Base-by-base conservation (phyloP, 2,888 invertebrate genomes). In the Tetanocera ferruginea region DNA sequence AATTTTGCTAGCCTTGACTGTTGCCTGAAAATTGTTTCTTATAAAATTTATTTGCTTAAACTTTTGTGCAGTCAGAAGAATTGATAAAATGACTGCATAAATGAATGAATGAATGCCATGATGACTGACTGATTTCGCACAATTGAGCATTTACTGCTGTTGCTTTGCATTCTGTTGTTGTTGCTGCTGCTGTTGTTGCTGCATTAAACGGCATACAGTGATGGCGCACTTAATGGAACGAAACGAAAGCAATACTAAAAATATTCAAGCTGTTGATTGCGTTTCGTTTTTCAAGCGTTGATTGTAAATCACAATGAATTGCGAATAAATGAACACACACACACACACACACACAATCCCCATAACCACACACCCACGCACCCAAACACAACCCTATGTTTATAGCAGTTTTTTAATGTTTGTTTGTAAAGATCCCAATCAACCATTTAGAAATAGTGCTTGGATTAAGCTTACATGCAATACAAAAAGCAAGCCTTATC, bases 231-330 rank as follows among this genome's bases (percentile, higher is more conserved):
- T 19, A 34, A 66, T 34, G 34, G n/a, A 9, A n/a, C 31, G 31
- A 60, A 23, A 19, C 57, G 17, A 23, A 60, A 60, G 28, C 43
- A 43, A 43, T 43, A 60, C 60, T 14, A 34, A 66, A 34, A 66
- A 66, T 34, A 6, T 34, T 66, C 64, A 34, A 34, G 31, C 64
- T 34, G 64, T 34, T 34, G 64, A 34, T 34, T 66, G 64, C 51
- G 25, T 51, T 69, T 51, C 37, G 67, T 37, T 23, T 67, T 67
- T 51, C 49, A 69, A 25, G 51, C 51, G 51, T 28, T 51, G 25
- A 51, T 66, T 55, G 71, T 25, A 73, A 37, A 62, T 60, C 43
- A 62, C 60, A 43, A 62, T 74, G 64, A 51, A 64, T 51, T 51
- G 23, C n/a, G 14, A 8, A 14, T 64, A 28, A 37, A 31, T 28